A percentile compares a stretch with the other conserved stretches of the same genome.
Conservation (phyloP, 2,113 vertebrate genomes). For the Gulo gulo region DNA sequence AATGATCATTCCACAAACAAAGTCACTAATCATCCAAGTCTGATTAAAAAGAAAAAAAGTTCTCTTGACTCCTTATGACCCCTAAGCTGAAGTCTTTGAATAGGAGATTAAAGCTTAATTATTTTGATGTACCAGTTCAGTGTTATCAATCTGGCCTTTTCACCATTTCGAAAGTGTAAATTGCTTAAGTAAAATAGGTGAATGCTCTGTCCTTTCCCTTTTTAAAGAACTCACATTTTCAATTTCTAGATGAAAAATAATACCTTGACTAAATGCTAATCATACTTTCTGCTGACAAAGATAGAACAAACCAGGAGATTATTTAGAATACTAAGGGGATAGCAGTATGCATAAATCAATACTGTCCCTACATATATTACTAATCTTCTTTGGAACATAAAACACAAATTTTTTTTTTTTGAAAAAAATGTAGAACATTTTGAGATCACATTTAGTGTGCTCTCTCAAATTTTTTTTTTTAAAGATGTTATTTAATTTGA, state of each 20-base stretch:
- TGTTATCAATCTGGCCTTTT: slow-evolving; percentile 56
- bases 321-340: slow-evolving; percentile 54
- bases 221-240: slow-evolving; percentile 48
- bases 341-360: slow-evolving; percentile 64
- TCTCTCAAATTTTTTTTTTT: slow-evolving; percentile 5
- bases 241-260: slow-evolving; percentile 63
- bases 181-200: slow-evolving; percentile 49
- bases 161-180: slow-evolving; percentile 44
- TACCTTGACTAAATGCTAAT: slow-evolving; percentile 59
- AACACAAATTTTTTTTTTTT: slow-evolving; percentile 15
- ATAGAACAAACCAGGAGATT: slow-evolving; percentile 57
- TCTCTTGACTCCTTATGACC: slow-evolving; percentile 62
- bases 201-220: background rate
- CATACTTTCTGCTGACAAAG: slow-evolving; percentile 67
- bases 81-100: slow-evolving; percentile 47
- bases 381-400: slow-evolving; percentile 66
- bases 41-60: slow-evolving; percentile 60
- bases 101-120: slow-evolving; percentile 72
- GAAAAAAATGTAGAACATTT: slow-evolving; percentile 1
- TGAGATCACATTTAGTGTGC: slow-evolving; percentile 37
- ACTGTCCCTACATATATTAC: slow-evolving; percentile 45
- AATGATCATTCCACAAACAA: slow-evolving; percentile 75
- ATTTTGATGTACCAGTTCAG: slow-evolving; percentile 62
- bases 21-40: slow-evolving; percentile 75
- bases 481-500: too few species aligned